A percentile compares a stretch with the other conserved stretches of the same genome.
Conservation (phyloP, 2,113 vertebrate species). For the Pycnonotus jocosus region DNA sequence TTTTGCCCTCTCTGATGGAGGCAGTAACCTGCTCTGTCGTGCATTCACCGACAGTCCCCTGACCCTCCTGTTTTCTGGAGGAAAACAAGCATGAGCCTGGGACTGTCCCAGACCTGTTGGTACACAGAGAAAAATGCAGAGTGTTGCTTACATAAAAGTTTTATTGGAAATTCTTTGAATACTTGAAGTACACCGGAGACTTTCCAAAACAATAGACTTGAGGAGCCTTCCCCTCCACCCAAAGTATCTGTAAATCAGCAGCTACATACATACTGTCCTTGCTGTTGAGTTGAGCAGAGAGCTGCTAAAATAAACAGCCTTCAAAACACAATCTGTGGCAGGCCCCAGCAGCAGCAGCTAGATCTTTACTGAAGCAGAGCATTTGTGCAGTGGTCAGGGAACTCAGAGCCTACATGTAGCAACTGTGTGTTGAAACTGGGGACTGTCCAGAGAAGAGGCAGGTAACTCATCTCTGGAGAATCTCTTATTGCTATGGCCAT, state of each 20-base stretch:
- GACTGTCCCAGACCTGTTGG: neutral
- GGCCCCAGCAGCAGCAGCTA: constrained; percentile 17
- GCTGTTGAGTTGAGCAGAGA: neutral
- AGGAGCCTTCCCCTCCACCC: constrained; percentile 29
- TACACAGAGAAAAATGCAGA: neutral
- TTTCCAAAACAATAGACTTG: constrained; percentile 54
- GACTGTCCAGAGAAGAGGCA: neutral
- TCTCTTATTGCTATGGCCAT: constrained; percentile 23
- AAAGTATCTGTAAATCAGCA: constrained; percentile 10
- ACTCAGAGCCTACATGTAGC: neutral
- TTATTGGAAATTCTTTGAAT: constrained; percentile 74
- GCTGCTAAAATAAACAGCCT: constrained; percentile 14
- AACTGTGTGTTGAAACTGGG: neutral
- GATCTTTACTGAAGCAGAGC: neutral
- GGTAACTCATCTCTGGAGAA: neutral
- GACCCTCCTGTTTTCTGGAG: neutral
- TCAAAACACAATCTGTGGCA: neutral
- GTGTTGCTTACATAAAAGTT: constrained; percentile 66
- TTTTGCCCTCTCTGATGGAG: neutral
- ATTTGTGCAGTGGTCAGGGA: neutral
- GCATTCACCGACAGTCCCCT: neutral
- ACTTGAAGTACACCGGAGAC: constrained; percentile 54
- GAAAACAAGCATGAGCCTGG: neutral
- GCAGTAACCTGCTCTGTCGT: neutral
- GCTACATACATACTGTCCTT: constrained; percentile 11